Evolutionary conservation across 1,140 invertebrate species (phyloP), one percentile per base, ranked within the genome.

Genomic region (Drosophila oshimai): DNA sequence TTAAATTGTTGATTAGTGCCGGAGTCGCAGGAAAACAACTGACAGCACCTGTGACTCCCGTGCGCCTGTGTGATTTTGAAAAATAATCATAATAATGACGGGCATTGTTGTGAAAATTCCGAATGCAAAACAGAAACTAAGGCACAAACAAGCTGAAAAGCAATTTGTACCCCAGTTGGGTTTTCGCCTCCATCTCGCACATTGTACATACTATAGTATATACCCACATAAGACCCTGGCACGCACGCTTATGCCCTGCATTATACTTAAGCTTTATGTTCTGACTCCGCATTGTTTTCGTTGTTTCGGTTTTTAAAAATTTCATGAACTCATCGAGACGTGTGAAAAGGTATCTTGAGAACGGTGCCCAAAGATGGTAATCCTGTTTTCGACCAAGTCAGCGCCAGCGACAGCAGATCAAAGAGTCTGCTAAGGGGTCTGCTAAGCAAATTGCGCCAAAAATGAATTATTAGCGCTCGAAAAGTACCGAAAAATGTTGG

Each of bases 1-100:
- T 86, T 86, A 86, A 86, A 86, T 86, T 87, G 81, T 87, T 86
- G 81, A 86, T 87, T 86, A 86, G 81, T 86, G 81, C 81, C 41
- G 73, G 71, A 57, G 47, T 62, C 54, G 74, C 69, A 39, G 51
- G 58, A 49, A 70, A 62, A 34, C 68, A 76, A 61, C 39, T 41
- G 47, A 70, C 65, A 45, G 65, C 74, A 77, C 74, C 74, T 77
- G 75, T 41, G 62, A 42, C 31, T 36, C 12, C 36, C 15, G 37
- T 53, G 31, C 36, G 47, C 13, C 2, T 29, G 47, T 67, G 44
- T 79, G 33, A 80, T 74, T 87, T 87, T 87, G 81, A 87, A 87
- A 87, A 88, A 87, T 87, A 87, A 87, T 87, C 83, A 77, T 87
- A 58, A 74, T 87, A 87, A 87, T 87, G 81, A 87, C 73, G 64